Base-by-base conservation (phyloP, 2,797 vertebrate species). In the Periparus ater region DNA sequence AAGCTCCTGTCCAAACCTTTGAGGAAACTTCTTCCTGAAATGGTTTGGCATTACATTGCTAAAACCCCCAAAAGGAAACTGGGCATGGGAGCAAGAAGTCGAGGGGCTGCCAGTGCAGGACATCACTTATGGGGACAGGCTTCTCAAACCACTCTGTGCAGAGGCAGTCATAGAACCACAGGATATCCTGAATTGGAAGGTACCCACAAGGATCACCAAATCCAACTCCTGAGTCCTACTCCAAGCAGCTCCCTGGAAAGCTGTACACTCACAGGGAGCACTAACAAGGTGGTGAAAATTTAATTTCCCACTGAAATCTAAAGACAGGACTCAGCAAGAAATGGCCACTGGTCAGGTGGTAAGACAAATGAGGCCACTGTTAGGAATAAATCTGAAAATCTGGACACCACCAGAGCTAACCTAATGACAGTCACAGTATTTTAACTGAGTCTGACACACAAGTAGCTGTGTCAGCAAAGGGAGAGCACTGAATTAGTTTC, bases 331-430 rank as follows among this genome's bases (percentile, higher is more conserved):
- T 75, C 25, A 40, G 47, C 12, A 50, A 89, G 79, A 62, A 85
- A 63, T 48, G 54, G 57, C 71, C 71, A 51, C 65, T 60, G 38
- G 34, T 38, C 90, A 86, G 91, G 84, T 6, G 9, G 18, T 58
- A 82, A 95, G 80, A 88, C 45, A 88, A 93, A 92, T 55, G 57
- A 94, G 51, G 14, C 40, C 30, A 53, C 23, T 36, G 29, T 36
- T 60, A 54, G 54, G 61, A 86, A 93, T 92, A 81, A 86, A 89
- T 89, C 67, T 72, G 47, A 78, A 88, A 82, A 88, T 42, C 65
- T 67, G 62, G 57, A 65, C n/a, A 58, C 19, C 42, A 65, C 25
- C 50, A 53, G 66, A 91, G 48, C 58, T 86, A 89, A 71, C 74
- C 45, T 71, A 47, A 85, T 19, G 17, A 81, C 91, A 91, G 72